Evolutionary conservation across 2,888 invertebrate species (phyloP), one percentile per base, ranked within the genome.

Genomic region (Nyleta sp.): DNA sequence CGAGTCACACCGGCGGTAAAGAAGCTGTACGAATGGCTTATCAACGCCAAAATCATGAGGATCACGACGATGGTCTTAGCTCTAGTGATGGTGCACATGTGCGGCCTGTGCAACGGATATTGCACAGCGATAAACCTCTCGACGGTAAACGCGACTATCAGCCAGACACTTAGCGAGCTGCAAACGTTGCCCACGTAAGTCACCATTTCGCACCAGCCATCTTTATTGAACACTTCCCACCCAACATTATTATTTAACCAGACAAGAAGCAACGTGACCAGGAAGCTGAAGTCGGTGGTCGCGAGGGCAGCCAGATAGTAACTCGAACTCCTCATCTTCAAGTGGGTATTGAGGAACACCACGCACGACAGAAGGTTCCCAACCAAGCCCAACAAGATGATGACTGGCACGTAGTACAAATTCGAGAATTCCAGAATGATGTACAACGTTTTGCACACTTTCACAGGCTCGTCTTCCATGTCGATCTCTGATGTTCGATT

Each of bases 121-220:
- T 94, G 93, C 0, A 95, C 93, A 2, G 94, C 94, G 42, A 95
- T 93, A 88, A 94, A 95, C 64, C 95, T 90, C 85, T 95, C 95
- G 1, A 94, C 93, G 0, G 95, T 95, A 86, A 95, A 95, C 0
- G 94, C 94, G 4, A 95, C 94, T 35, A 94, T 94, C 31, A 94
- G 89, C 94, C 94, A 95, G 1, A 94, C 94, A 83, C 94, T 94
- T 10, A 95, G 87, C 59, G 94, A 94, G 78, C 93, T 93, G 91
- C 92, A 93, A 1, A 92, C 92, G 18, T 92, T 92, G 65, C 92
- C 92, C 1, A 92, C 82, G 84, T 93, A 93, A 31, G 92, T 90
- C 24, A 92, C 85, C 4, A 91, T 88, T 83, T 93, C 92, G 86
- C 94, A 95, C 91, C 93, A 92, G 10, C 93, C 93, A 18, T 92